These are phyloP conservation scores for Octonoba sinensis DNA, from an alignment of 2,888 invertebrate genomes.

Conservation along the genomic window DNA sequence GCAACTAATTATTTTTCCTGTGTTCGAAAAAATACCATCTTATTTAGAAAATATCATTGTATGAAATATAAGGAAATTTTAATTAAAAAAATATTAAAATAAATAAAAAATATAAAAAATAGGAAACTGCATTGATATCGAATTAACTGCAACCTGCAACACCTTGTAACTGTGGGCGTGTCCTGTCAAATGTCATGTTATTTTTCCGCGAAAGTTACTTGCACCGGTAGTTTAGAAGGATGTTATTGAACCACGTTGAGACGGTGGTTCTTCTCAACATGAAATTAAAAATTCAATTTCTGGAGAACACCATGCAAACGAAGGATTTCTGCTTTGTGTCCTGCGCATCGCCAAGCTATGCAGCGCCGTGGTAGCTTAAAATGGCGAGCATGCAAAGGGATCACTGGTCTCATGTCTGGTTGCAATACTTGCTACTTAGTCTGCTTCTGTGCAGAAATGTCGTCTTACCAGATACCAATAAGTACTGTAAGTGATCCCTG, in stretches of 20 bases:
- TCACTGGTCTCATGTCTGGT: conserved; percentile 59
- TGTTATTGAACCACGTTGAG: too few relatives aligned
- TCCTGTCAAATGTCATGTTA: conserved; percentile 42
- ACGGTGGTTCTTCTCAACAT: too few relatives aligned
- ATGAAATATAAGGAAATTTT: too few relatives aligned
- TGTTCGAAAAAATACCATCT: too few relatives aligned
- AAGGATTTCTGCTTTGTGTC: too few relatives aligned
- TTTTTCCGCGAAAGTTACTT: neutral
- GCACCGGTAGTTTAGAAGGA: neutral
- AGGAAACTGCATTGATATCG: too few relatives aligned
- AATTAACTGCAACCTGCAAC: neutral
- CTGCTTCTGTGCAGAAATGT: conserved; percentile 58
- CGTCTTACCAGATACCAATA: conserved; percentile 60
- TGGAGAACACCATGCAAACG: too few relatives aligned
- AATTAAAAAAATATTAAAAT: too few relatives aligned
- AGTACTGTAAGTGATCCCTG: conserved; percentile 60
- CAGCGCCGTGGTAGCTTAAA: conserved; percentile 36
- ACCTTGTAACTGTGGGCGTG: conserved; percentile 34
- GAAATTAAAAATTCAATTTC: too few relatives aligned
- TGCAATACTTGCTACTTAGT: conserved; percentile 58
- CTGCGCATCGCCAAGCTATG: conserved; percentile 13
- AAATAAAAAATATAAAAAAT: too few relatives aligned
- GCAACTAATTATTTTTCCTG: too few relatives aligned
- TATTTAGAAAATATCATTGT: too few relatives aligned
- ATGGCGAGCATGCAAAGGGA: conserved; percentile 62